phyloP scores from a whole-genome alignment of 2,888 invertebrate genomes.

The Geotrupes spiniger region DNA sequence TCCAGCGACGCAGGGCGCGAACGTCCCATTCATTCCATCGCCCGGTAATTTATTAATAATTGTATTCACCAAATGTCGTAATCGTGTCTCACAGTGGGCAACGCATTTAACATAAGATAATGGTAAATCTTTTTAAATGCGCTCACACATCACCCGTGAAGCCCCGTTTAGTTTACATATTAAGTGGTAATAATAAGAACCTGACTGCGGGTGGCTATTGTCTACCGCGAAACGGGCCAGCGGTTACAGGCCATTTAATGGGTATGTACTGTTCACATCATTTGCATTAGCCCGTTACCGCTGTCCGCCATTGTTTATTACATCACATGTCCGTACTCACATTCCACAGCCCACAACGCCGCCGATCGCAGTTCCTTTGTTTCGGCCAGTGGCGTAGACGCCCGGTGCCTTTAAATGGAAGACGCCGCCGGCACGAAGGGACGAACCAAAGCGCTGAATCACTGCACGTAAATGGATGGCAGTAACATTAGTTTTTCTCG shows the following conservation, averaged over 20 bases:
- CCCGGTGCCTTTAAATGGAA: too few relatives aligned
- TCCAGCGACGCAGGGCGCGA: too few relatives aligned
- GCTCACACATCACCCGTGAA: neutral
- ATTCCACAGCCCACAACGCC: constrained; percentile 5
- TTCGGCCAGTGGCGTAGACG: neutral
- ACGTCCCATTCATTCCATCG: too few relatives aligned
- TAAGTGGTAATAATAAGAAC: constrained; percentile 11
- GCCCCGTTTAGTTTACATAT: constrained; percentile 12
- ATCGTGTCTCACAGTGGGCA: neutral
- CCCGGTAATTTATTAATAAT: constrained; percentile 3
- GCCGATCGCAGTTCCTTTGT: neutral
- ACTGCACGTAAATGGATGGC: too few relatives aligned
- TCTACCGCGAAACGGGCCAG: constrained; percentile 11
- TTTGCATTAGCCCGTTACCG: constrained; percentile 12
- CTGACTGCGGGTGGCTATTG: constrained; percentile 12
- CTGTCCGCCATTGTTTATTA: constrained; percentile 5
- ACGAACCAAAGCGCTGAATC: too few relatives aligned
- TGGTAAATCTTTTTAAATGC: constrained; percentile 3
- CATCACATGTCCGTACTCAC: constrained; percentile 8
- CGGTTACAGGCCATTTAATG: constrained; percentile 8
- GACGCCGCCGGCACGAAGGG: too few relatives aligned
- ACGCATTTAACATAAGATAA: constrained; percentile 1
- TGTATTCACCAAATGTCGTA: constrained; percentile 1
- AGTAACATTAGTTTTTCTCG: too few relatives aligned
- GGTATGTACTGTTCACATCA: constrained; percentile 7